Percentiles rank a stretch among this genome's conserved stretches.
These are phyloP conservation scores for Drosophila sordidapex DNA, from an alignment of 2,888 invertebrate genomes.

Conservation along the genomic window DNA sequence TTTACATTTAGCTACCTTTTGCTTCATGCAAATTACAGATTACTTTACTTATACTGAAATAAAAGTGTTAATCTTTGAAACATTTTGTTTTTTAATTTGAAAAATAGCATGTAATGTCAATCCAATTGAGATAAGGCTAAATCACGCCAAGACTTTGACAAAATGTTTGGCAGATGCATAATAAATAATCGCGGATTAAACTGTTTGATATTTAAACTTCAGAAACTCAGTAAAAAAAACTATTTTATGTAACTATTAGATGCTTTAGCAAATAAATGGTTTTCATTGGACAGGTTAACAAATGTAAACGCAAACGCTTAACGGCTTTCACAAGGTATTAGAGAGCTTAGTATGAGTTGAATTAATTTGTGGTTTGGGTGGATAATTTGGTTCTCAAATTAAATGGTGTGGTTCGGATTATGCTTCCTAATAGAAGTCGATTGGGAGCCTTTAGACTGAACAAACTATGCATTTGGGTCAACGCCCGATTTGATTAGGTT, in stretches of 20 bases:
- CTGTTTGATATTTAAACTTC: constrained; percentile 15
- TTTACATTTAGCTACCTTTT: not conserved
- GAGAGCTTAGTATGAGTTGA: constrained; percentile 13
- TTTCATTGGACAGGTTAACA: constrained; percentile 23
- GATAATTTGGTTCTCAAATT: constrained; percentile 11
- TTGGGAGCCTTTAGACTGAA: constrained; percentile 15
- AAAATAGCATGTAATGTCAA: not conserved
- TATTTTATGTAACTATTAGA: constrained; percentile 11
- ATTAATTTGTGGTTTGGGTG: constrained; percentile 31
- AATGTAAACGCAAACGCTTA: constrained; percentile 8
- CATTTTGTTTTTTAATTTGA: not conserved
- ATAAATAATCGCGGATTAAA: constrained; percentile 24
- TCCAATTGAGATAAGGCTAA: constrained; percentile 9
- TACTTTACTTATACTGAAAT: not conserved
- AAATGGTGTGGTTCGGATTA: constrained; percentile 29
- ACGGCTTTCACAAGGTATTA: constrained; percentile 7
- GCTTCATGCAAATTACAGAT: not conserved
- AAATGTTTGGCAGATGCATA: not conserved
- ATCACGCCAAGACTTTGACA: not conserved
- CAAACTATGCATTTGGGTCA: constrained; percentile 40
- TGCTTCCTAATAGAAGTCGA: constrained; percentile 17
- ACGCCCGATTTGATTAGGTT: constrained; percentile 49
- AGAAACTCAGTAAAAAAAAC: constrained; percentile 4
- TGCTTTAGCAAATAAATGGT: constrained; percentile 22
- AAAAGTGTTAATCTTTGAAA: not conserved